phyloP scores from a whole-genome alignment of 2,888 invertebrate genomes.

The Hydraecia micacea region DNA sequence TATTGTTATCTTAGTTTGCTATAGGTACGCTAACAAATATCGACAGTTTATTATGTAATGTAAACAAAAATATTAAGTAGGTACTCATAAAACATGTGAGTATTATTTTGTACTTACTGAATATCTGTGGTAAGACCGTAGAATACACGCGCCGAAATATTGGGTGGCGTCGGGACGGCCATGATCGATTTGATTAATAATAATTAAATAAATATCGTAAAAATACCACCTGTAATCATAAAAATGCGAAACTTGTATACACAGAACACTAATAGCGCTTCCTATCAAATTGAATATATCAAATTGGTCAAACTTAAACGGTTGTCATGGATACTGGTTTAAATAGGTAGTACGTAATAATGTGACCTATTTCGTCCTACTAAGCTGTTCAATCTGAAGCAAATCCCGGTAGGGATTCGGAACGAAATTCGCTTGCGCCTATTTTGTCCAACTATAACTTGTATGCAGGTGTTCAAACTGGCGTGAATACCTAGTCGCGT shows the following conservation, averaged over 20 bases:
- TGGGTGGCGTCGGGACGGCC: slow-evolving; percentile 83
- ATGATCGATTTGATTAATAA: slow-evolving; percentile 67
- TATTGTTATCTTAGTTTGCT: slow-evolving; percentile 21
- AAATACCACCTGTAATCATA: slow-evolving; percentile 38
- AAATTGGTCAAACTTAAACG: slow-evolving; percentile 20
- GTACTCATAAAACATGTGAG: not conserved
- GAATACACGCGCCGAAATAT: slow-evolving; percentile 91
- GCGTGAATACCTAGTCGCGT: not conserved
- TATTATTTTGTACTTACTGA: slow-evolving; percentile 79
- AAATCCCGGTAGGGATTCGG: not conserved
- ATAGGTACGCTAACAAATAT: slow-evolving; percentile 5
- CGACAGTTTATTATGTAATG: slow-evolving; percentile 19
- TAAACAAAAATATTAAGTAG: slow-evolving; percentile 28
- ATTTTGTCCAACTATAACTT: not conserved
- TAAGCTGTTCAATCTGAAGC: not conserved
- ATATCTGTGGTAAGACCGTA: slow-evolving; percentile 92
- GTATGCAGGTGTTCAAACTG: not conserved
- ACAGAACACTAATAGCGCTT: slow-evolving; percentile 8
- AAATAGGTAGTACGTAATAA: slow-evolving; percentile 2
- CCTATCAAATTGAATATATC: slow-evolving; percentile 28
- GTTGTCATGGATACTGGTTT: slow-evolving; percentile 62
- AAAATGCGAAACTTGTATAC: slow-evolving; percentile 48
- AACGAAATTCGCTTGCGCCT: not conserved
- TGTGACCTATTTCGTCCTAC: slow-evolving; percentile 36
- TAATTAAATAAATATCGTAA: slow-evolving; percentile 65